Evolutionary conservation across 2,113 vertebrate genomes (phyloP).

Genomic region (Dasyurus viverrinus): DNA sequence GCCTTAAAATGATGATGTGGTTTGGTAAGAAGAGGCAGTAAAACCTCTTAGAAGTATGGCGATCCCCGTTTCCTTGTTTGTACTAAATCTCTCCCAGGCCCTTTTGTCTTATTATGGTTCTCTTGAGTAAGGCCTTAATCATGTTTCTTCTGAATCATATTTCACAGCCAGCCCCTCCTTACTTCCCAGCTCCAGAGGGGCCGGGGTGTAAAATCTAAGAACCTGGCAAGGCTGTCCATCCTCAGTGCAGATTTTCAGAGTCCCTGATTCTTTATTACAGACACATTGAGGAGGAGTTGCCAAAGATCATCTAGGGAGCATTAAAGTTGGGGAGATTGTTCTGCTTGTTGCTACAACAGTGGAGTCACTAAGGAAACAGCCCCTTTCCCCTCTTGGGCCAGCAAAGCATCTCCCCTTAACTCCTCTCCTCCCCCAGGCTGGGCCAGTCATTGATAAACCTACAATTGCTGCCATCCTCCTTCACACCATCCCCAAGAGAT

Average conservation of each 20-base stretch:
- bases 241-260: constrained; percentile 58
- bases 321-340: constrained; percentile 42
- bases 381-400: constrained; percentile 17
- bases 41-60: neutral
- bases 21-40: neutral
- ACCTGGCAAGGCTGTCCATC: constrained; percentile 59
- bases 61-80: neutral
- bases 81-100: neutral
- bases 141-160: constrained; percentile 62
- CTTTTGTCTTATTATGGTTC: neutral
- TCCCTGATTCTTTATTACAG: constrained; percentile 42
- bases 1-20: neutral
- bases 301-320: constrained; percentile 36
- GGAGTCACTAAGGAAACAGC: constrained; percentile 33
- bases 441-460: constrained; percentile 48
- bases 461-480: neutral
- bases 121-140: neutral
- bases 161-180: constrained; percentile 14
- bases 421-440: neutral
- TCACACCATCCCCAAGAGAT: neutral
- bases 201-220: constrained; percentile 66
- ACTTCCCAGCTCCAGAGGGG: constrained; percentile 12
- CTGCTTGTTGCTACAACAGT: constrained; percentile 58
- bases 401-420: neutral
- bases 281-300: constrained; percentile 34